Evolutionary conservation across 2,888 invertebrate genomes (phyloP).

Genomic region (Boloria euphrosyne): DNA sequence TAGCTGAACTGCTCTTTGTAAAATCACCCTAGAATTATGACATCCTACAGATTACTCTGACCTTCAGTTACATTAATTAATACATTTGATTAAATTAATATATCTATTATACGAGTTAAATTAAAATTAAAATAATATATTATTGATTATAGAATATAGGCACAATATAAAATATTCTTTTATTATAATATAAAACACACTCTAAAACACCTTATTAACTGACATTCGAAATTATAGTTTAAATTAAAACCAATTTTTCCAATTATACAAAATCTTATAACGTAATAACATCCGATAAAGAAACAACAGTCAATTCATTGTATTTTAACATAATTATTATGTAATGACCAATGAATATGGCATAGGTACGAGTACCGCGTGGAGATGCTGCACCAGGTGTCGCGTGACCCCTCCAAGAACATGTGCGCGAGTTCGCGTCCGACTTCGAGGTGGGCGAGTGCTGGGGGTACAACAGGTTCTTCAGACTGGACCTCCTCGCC

Average conservation of each 20-base stretch:
- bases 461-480: conserved; percentile 98
- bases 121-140: not conserved
- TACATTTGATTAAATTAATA: not conserved
- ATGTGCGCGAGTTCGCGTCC: conserved; percentile 97
- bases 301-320: not conserved
- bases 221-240: no score
- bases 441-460: conserved; percentile 98
- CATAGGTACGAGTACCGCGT: conserved; percentile 94
- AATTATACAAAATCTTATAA: no score
- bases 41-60: conserved; percentile 8
- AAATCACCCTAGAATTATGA: conserved; percentile 6
- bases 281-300: no score
- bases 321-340: not conserved
- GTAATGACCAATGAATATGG: not conserved
- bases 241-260: no score
- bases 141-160: no score
- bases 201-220: no score
- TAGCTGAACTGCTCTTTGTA: conserved; percentile 31
- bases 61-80: not conserved
- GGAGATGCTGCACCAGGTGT: conserved; percentile 96
- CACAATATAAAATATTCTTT: no score
- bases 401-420: conserved; percentile 91
- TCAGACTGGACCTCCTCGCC: conserved; percentile 92
- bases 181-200: no score
- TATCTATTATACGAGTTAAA: not conserved